Percentiles rank a stretch among this genome's conserved stretches.
Evolutionary conservation across 2,113 vertebrate species (phyloP).

Genomic region (Neopipo cinnamomea): DNA sequence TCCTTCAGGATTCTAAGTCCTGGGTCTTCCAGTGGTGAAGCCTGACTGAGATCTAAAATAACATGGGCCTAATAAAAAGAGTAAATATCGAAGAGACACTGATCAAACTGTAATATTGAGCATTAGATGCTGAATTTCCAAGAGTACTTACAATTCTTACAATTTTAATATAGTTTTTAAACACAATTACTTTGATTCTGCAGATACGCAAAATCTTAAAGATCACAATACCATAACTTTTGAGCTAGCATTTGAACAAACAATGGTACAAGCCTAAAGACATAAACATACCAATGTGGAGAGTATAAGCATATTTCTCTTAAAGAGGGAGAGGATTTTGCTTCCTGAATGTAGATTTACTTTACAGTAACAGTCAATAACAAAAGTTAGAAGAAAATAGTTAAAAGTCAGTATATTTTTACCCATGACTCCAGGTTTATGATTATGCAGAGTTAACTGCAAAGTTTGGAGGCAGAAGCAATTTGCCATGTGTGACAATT

Average conservation of each 20-base stretch:
- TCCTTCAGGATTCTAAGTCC: not conserved
- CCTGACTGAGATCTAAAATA: not conserved
- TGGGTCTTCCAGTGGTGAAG: not conserved
- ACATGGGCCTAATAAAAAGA: not conserved
- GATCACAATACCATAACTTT: not conserved
- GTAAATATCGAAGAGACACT: not conserved
- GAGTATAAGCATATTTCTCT: not conserved
- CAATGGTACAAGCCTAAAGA: not conserved
- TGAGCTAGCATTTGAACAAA: not conserved
- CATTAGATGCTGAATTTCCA: not conserved
- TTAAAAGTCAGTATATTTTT: not conserved
- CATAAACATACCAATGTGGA: not conserved
- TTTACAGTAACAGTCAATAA: not conserved
- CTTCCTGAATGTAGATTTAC: not conserved
- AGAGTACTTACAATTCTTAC: not conserved
- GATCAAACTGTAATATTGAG: not conserved
- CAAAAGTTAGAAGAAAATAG: not conserved
- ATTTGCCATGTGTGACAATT: not conserved
- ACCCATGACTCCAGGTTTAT: not conserved
- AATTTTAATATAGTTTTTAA: not conserved
- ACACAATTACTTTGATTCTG: not conserved
- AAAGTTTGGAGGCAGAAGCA: not conserved
- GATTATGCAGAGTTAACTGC: not conserved
- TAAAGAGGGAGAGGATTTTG: not conserved
- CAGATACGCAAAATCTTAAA: not conserved